Evolutionary conservation across 2,113 vertebrate genomes (phyloP).

Genomic region (Nesogale talazaci): DNA sequence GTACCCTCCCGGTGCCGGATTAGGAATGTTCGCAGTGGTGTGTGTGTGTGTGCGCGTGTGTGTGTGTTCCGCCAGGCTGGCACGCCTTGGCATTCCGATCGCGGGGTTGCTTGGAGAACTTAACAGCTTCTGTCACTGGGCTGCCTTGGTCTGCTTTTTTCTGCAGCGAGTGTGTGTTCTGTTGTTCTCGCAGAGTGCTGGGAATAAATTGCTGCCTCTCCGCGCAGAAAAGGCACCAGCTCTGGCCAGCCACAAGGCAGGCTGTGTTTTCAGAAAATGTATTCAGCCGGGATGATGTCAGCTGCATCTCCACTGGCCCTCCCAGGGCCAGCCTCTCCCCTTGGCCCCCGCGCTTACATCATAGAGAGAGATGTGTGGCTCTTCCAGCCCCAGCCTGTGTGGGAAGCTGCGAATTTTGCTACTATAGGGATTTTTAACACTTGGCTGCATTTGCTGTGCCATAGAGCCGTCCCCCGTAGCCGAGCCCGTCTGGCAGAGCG

Average conservation of each 20-base stretch:
- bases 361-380: slow-evolving; percentile 55
- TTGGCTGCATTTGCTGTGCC: background rate
- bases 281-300: slow-evolving; percentile 78
- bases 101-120: slow-evolving; percentile 75
- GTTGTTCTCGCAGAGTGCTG: slow-evolving; percentile 68
- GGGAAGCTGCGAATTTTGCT: slow-evolving; percentile 67
- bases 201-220: slow-evolving; percentile 73
- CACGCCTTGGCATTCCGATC: slow-evolving; percentile 56
- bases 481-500: background rate
- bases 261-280: slow-evolving; percentile 73
- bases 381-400: slow-evolving; percentile 24
- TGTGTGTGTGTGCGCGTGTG: too few relatives aligned
- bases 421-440: slow-evolving; percentile 52
- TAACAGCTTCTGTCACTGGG: slow-evolving; percentile 69
- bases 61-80: background rate
- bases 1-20: slow-evolving; percentile 26
- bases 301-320: slow-evolving; percentile 59
- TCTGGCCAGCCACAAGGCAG: slow-evolving; percentile 67
- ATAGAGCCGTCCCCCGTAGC: background rate
- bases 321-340: slow-evolving; percentile 53
- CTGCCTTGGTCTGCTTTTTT: slow-evolving; percentile 60
- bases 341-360: slow-evolving; percentile 64
- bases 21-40: slow-evolving; percentile 45
- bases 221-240: slow-evolving; percentile 68
- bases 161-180: slow-evolving; percentile 64